Evolutionary conservation across 2,113 vertebrate genomes (phyloP), one percentile per base, ranked within the genome.

Genomic region (Poeciliopsis prolifica): DNA sequence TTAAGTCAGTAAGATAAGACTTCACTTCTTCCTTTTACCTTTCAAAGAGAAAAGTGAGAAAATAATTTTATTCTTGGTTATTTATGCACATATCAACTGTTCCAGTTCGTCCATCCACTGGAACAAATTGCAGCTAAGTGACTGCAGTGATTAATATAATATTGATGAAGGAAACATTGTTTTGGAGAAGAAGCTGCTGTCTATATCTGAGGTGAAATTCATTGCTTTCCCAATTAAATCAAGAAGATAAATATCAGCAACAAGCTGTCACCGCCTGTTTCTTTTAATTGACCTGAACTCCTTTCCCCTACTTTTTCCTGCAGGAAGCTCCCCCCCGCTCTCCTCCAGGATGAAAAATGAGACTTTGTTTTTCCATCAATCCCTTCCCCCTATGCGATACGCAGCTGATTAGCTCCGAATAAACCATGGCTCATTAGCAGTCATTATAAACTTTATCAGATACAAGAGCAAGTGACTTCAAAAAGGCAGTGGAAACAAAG

Each of bases 391-490:
- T 61, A 33, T 77, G 71, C 7, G 65, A 81, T 80, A 65, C 10
- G 28, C 24, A 12, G 80, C 67, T 65, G 78, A 81, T 88, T 83
- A 79, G 65, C 68, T 60, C 9, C 65, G 65, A 70, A 84, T 82
- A 80, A 80, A 87, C 74, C 83, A 80, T 17, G 35, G 65, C 76
- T 84, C 78, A 77, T 90, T 83, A 78, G 54, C 35, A 66, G 68
- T 80, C 78, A 76, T 87, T 87, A 87, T 35, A 42, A 69, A 80
- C 19, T 28, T 42, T 74, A 86, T 86, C 82, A 80, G 70, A 80
- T 78, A 75, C 68, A 35, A 65, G 75, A 33, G n/a, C 82, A 70
- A 2, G 37, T 83, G 80, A 83, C 78, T 74, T 83, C 61, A 77
- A 29, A 81, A 70, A 72, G 73, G 75, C 62, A 61, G n/a, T 24